phyloP scores from a whole-genome alignment of 2,113 vertebrate species.

The Steatornis caripensis region DNA sequence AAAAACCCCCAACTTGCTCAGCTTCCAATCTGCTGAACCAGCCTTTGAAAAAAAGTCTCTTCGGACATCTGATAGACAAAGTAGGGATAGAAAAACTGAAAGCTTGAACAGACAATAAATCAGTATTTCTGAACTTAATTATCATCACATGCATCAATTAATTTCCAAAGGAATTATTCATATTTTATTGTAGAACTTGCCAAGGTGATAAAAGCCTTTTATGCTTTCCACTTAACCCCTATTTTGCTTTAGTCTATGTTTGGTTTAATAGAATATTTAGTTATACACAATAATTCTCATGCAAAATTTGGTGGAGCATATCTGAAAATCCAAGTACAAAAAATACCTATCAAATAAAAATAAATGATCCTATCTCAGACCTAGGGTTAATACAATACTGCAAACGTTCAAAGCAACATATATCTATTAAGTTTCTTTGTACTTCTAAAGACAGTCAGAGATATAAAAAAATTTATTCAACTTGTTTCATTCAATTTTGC shows the following conservation, averaged over 20 bases:
- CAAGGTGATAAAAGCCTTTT: not conserved
- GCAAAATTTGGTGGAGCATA: not conserved
- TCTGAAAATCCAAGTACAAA: not conserved
- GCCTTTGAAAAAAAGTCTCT: not conserved
- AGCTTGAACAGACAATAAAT: not conserved
- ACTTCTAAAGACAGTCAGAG: not conserved
- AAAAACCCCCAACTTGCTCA: not conserved
- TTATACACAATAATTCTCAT: not conserved
- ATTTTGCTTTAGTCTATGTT: not conserved
- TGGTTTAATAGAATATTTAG: not conserved
- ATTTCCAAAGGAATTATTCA: not conserved
- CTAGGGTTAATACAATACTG: not conserved
- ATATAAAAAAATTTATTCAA: not conserved
- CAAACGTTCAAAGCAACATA: not conserved
- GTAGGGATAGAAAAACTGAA: not conserved
- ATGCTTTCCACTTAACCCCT: not conserved
- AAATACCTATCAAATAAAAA: not conserved
- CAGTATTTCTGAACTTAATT: not conserved
- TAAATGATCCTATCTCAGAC: not conserved
- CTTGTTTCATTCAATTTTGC: not conserved
- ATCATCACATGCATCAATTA: not conserved
- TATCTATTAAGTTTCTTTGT: not conserved
- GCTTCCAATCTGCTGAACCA: not conserved
- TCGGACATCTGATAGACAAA: not conserved
- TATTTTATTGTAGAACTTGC: not conserved